Conservation (phyloP, 2,113 vertebrate species). For the Colinus virginianus region DNA sequence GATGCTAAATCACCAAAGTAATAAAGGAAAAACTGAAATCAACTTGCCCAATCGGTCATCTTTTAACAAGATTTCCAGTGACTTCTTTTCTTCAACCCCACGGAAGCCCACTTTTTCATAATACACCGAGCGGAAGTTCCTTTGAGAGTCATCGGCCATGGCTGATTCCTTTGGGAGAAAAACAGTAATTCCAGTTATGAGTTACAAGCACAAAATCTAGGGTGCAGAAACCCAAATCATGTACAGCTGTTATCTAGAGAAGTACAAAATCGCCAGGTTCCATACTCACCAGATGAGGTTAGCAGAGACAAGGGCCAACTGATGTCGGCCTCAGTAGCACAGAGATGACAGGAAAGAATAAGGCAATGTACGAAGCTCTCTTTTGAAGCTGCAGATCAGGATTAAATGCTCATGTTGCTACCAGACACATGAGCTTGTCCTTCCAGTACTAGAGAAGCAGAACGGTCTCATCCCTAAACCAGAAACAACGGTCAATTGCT, state of each 20-base stretch:
- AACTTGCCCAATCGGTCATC: constrained; percentile 91
- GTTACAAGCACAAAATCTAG: neutral
- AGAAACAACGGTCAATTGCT: neutral
- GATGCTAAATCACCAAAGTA: neutral
- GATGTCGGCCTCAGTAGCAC: neutral
- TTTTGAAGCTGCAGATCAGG: neutral
- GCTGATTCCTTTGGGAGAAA: constrained; percentile 35
- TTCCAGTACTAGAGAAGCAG: neutral
- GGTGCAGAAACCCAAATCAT: neutral
- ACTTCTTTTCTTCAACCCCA: constrained; percentile 98
- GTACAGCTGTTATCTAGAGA: neutral
- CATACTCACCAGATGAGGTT: neutral
- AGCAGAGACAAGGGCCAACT: neutral
- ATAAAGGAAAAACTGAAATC: neutral
- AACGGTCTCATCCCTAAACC: neutral
- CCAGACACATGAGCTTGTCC: neutral
- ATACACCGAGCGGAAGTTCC: constrained; percentile 96
- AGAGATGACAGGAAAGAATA: neutral
- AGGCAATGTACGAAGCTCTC: neutral
- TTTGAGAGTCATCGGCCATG: constrained; percentile 96
- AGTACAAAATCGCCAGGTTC: neutral
- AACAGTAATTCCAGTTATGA: neutral
- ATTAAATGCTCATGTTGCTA: neutral
- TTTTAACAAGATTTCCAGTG: constrained; percentile 94
- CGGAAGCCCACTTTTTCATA: constrained; percentile 98